Base-by-base conservation (phyloP, 2,888 invertebrate genomes). In the Bombylius major region DNA sequence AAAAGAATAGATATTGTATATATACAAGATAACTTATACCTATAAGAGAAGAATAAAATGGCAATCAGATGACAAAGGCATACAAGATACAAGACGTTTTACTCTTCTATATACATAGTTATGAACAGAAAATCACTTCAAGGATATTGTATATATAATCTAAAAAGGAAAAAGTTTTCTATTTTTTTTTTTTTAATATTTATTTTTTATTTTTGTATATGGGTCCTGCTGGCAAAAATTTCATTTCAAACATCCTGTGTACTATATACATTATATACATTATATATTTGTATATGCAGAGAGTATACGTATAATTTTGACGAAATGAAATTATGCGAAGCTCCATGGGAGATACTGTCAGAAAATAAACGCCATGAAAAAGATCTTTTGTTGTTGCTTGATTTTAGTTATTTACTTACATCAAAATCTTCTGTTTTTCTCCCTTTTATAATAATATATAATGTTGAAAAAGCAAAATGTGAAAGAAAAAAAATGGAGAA, bases 241-340 rank as follows among this genome's bases (percentile, higher is more conserved):
- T 55, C 55, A 55, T 55, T 55, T 55, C 50, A 46, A 51, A 51
- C 55, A 55, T 46, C 55, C 50, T 47, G 50, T 55, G 55, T 46
- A 47, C 55, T 11, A 42, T 42, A 42, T n/a, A n/a, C n/a, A n/a
- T n/a, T n/a, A n/a, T 11, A 42, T 36, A 36, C 8, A 36, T 7
- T 36, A 36, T 36, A 36, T 11, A 5, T 42, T 5, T 11, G 11
- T 42, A 5, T 11, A 42, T 11, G 39, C 11, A 42, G 12, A 5
- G 5, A 5, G 12, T 42, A 36, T 36, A 36, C 36, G 39, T 7
- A 23, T 23, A 42, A 42, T 11, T 11, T 42, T 11, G 6, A 42
- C 12, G 39, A 55, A 55, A 51, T 55, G 55, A 55, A 55, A 55
- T 55, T 55, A 55, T 55, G 51, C 55, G 55, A 51, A 50, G 51